Evolutionary conservation across 2,113 vertebrate genomes (phyloP).

Genomic region (Diglossa brunneiventris): DNA sequence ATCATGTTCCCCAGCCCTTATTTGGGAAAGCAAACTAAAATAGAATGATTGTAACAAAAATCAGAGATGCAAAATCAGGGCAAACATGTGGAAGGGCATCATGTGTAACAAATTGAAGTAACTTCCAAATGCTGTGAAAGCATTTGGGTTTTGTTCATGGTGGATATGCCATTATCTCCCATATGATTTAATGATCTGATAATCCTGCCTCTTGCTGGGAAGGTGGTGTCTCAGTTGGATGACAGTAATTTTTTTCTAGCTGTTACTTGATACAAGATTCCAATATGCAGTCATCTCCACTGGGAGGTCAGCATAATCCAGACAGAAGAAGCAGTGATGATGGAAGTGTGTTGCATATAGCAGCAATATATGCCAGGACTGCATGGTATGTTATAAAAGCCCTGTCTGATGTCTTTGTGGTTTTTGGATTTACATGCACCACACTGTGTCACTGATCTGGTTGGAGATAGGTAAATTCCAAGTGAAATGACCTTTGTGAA

Average conservation of each 20-base stretch:
- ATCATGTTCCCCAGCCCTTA: fast-evolving
- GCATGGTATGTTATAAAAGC: not conserved
- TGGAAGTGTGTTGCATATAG: not conserved
- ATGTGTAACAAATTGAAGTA: not conserved
- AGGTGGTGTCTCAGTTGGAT: not conserved
- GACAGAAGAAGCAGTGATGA: not conserved
- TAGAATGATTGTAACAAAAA: not conserved
- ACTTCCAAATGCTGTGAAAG: not conserved
- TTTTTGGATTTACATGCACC: not conserved
- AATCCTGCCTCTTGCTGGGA: not conserved
- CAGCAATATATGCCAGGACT: not conserved
- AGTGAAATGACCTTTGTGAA: not conserved
- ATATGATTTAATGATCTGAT: slow-evolving; percentile 2
- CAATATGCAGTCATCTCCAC: not conserved
- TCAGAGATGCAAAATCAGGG: not conserved
- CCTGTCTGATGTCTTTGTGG: not conserved
- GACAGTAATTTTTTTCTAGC: not conserved
- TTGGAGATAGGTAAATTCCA: not conserved
- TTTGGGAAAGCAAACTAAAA: not conserved
- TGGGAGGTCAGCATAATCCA: slow-evolving; percentile 5
- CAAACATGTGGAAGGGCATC: not conserved
- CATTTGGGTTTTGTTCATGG: not conserved
- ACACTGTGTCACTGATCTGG: not conserved
- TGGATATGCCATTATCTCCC: not conserved
- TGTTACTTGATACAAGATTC: not conserved